Base-by-base conservation (phyloP, 2,113 vertebrate species). In the Meriones unguiculatus region DNA sequence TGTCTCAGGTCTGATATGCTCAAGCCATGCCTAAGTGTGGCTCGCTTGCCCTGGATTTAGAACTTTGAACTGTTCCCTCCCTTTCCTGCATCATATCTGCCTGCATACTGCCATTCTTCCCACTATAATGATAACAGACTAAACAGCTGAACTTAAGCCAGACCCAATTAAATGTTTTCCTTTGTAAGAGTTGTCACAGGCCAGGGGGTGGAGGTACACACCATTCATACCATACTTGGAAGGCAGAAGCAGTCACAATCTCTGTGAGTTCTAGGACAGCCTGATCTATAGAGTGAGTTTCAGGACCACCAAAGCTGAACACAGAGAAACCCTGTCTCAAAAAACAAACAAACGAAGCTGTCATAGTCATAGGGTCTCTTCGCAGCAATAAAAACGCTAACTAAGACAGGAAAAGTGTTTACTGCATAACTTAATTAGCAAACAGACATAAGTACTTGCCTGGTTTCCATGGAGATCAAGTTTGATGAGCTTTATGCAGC, bases 391-490 rank as follows among this genome's bases (percentile, higher is more conserved):
- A 20, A 75, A 75, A 41, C 38, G n/a, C 72, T 75, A 22, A 75
- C 10, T 24, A 75, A 41, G n/a, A 41, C 3, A 75, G 72, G n/a
- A 24, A 67, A 38, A 93, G 88, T 65, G 62, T 14, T 89, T 10
- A 50, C 9, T 75, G 41, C 0, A 35, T 18, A 80, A 89, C 7
- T 86, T 62, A 2, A 87, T 38, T 85, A 89, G 91, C 46, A 82
- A 82, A 13, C 11, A 82, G 81, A 72, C 75, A 92, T 2, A 81
- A n/a, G 6, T 75, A 17, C 78, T 97, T 97, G 99, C 98, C 97
- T 98, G 98, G 95, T 98, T 98, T 80, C 98, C 98, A 95, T 97
- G 98, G 15, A 99, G 98, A 97, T 98, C 98, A 96, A 99, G 96
- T 95, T 98, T 99, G 52, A 99, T 78, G 92, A 99, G 95, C 97